phyloP scores from a whole-genome alignment of 2,888 invertebrate genomes.

The Thera britannica region DNA sequence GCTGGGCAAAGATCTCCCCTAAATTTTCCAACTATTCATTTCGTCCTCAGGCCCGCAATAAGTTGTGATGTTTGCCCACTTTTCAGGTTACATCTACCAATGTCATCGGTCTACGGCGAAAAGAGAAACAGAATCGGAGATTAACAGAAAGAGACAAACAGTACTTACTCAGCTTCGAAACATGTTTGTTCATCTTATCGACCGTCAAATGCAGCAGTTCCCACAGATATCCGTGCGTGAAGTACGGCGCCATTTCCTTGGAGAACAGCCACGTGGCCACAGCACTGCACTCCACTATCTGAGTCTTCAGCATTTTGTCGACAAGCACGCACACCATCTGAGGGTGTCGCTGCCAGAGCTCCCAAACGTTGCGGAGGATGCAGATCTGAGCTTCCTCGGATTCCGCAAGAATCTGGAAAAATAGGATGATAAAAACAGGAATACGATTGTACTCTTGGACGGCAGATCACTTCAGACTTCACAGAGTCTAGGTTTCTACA shows the following conservation, averaged over 20 bases:
- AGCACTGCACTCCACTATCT: slow-evolving; percentile 97
- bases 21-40: too few relatives aligned
- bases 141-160: not conserved
- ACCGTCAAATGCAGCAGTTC: slow-evolving; percentile 98
- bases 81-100: too few relatives aligned
- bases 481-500: too few relatives aligned
- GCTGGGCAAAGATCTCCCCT: too few relatives aligned
- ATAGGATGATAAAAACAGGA: too few relatives aligned
- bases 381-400: slow-evolving; percentile 98
- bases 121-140: too few relatives aligned
- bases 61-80: too few relatives aligned
- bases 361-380: slow-evolving; percentile 95
- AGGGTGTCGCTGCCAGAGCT: slow-evolving; percentile 97
- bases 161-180: slow-evolving; percentile 90
- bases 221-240: slow-evolving; percentile 98
- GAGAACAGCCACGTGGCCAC: slow-evolving; percentile 99
- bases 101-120: too few relatives aligned
- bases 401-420: slow-evolving; percentile 91
- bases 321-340: slow-evolving; percentile 99
- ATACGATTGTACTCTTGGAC: too few relatives aligned
- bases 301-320: slow-evolving; percentile 98
- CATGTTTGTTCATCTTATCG: slow-evolving; percentile 98
- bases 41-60: too few relatives aligned
- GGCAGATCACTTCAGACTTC: too few relatives aligned
- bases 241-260: slow-evolving; percentile 93